Base-by-base conservation (phyloP, 2,888 invertebrate species). In the Parasteatoda lunata region DNA sequence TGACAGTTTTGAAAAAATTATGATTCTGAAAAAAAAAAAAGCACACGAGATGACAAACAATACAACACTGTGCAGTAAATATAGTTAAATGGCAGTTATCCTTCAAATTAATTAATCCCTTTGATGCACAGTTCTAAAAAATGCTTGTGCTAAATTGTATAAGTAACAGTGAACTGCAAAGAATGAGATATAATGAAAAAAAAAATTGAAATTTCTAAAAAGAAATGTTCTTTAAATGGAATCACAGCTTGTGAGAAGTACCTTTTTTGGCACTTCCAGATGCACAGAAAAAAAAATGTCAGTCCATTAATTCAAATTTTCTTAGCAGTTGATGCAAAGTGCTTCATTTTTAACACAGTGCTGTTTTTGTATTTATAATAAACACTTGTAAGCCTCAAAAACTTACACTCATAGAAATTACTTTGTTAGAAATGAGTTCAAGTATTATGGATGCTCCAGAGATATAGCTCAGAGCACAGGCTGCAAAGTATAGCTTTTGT, bases 391-490 rank as follows among this genome's bases (percentile, higher is more conserved):
- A 80, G 76, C 80, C 65, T 77, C 80, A 80, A 80, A 85, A 85
- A 78, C 77, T 85, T 80, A 80, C 59, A 13, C 8, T 59, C 80
- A 77, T 85, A 85, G 80, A 85, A 85, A 80, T 86, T 86, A 77
- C 80, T 86, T 86, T 86, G 85, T 80, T 80, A 86, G 80, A 86
- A 86, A 86, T 86, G 85, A 86, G 85, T 86, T 80, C 80, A 77
- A 71, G n/a, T 80, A 65, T 45, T 52, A n/a, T 71, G 76, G 76
- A 71, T 80, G 80, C 80, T 85, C 76, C 76, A 77, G 66, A 80
- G 48, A 75, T 79, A 65, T 71, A 15, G 30, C 75, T 84, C 75
- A 52, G 48, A 59, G 49, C n/a, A 70, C 64, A 49, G 72, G 84
- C 77, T 80, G 85, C 76, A 86, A 85, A 70, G 49, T 54, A 71